Percentiles rank a stretch among this genome's conserved stretches.
These are phyloP conservation scores for Drosophila kepulauana DNA, from an alignment of 1,140 invertebrate species.

Conservation along the genomic window DNA sequence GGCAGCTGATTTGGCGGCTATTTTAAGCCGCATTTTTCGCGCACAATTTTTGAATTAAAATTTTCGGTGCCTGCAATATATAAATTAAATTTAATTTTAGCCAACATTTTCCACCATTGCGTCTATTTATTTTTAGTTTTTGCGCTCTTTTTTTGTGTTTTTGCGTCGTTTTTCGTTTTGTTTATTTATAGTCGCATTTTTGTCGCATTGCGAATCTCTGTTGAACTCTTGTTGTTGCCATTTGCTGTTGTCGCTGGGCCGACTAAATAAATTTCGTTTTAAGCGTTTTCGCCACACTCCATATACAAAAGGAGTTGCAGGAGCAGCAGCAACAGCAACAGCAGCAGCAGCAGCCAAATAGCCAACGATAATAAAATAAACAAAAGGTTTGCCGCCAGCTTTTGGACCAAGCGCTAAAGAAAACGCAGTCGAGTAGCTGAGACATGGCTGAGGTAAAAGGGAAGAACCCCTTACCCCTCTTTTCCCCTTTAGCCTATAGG, in stretches of 20 bases:
- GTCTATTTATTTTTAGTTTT: constrained; percentile 72
- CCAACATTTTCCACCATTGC: constrained; percentile 24
- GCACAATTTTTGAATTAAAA: constrained; percentile 59
- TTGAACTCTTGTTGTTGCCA: constrained; percentile 12
- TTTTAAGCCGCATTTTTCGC: constrained; percentile 58
- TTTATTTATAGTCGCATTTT: constrained; percentile 75
- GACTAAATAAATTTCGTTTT: constrained; percentile 82
- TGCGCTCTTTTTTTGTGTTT: neutral
- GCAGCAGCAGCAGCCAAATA: constrained; percentile 65
- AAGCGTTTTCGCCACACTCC: constrained; percentile 82
- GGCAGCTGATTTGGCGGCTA: constrained; percentile 69
- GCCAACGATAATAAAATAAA: constrained; percentile 83
- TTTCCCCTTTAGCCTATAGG: constrained; percentile 41
- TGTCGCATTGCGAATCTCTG: constrained; percentile 78
- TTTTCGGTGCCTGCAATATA: constrained; percentile 44
- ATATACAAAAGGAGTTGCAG: constrained; percentile 70
- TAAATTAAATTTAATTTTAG: constrained; percentile 72
- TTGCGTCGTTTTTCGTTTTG: constrained; percentile 49
- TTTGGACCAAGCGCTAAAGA: constrained; percentile 48
- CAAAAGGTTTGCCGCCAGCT: constrained; percentile 76
- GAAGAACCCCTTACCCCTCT: neutral
- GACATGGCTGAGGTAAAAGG: constrained; percentile 19
- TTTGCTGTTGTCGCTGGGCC: constrained; percentile 44
- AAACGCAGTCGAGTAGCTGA: constrained; percentile 65
- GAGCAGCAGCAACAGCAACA: constrained; percentile 28